Evolutionary conservation across 2,797 vertebrate genomes (phyloP).

Genomic region (Mycteria americana): DNA sequence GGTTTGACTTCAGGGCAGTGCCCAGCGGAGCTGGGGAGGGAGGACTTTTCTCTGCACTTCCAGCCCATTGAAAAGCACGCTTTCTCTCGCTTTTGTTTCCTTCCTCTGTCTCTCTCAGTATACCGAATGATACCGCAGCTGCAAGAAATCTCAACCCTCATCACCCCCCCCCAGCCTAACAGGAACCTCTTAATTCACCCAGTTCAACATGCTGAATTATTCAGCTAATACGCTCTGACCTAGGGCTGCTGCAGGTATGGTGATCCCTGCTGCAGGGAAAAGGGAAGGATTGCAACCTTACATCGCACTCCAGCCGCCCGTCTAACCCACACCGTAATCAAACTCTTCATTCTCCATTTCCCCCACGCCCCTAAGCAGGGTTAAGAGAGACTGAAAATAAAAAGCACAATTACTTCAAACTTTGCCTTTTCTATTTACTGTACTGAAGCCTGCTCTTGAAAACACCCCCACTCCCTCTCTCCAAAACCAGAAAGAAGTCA

Average conservation of each 20-base stretch:
- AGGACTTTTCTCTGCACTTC: not conserved
- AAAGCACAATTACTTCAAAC: slow-evolving; percentile 7
- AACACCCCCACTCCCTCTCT: not conserved
- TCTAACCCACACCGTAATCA: slow-evolving; percentile 19
- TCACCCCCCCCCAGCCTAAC: not conserved
- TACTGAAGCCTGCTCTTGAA: not conserved
- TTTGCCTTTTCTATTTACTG: not conserved
- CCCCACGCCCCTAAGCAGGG: not conserved
- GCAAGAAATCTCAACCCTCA: slow-evolving; percentile 50
- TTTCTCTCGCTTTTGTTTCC: not conserved
- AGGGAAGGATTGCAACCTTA: not conserved
- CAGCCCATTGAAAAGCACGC: not conserved
- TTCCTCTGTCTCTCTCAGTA: slow-evolving; percentile 36
- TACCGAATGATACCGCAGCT: not conserved
- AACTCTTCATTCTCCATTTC: not conserved
- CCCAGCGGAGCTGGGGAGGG: not conserved
- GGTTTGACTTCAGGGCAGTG: slow-evolving; percentile 3
- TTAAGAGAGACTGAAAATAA: not conserved
- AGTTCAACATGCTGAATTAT: slow-evolving; percentile 65
- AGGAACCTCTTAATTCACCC: slow-evolving; percentile 55
- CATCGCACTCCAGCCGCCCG: not conserved
- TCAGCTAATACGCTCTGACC: slow-evolving; percentile 36
- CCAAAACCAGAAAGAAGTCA: slow-evolving; percentile 27
- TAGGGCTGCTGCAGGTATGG: slow-evolving; percentile 39
- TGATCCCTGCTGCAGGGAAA: not conserved